These are phyloP conservation scores for Agelastica alni DNA, from an alignment of 2,888 invertebrate genomes.

Conservation along the genomic window DNA sequence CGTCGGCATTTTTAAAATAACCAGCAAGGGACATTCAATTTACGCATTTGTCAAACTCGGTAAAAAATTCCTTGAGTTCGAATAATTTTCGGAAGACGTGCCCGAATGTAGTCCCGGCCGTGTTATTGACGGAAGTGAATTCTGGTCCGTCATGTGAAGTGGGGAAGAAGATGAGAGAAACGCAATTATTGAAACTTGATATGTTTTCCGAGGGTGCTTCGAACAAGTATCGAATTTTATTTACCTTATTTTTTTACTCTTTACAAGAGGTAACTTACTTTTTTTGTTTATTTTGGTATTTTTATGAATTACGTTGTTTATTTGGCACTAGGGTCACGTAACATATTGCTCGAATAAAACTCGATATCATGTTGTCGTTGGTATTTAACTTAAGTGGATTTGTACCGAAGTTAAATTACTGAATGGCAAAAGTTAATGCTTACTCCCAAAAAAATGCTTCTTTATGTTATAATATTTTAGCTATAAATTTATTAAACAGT, in stretches of 20 bases:
- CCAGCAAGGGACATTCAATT: too few relatives aligned
- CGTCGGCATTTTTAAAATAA: too few relatives aligned
- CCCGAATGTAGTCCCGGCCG: neutral
- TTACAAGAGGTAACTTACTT: neutral
- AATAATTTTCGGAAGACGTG: too few relatives aligned
- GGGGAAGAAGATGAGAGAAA: slow-evolving; percentile 23
- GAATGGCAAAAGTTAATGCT: too few relatives aligned
- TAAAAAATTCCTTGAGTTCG: too few relatives aligned
- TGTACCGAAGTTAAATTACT: too few relatives aligned
- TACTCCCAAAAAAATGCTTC: too few relatives aligned
- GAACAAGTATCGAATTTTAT: slow-evolving; percentile 19
- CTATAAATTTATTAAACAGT: too few relatives aligned
- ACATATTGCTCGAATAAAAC: neutral
- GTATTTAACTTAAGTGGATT: too few relatives aligned
- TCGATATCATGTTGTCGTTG: too few relatives aligned
- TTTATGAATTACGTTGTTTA: neutral
- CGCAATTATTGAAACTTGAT: slow-evolving; percentile 34
- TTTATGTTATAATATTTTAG: too few relatives aligned
- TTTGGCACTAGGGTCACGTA: neutral
- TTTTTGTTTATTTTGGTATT: neutral
- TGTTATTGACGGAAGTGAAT: neutral
- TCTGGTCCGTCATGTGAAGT: slow-evolving; percentile 4
- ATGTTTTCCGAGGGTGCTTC: slow-evolving; percentile 25
- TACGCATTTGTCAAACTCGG: too few relatives aligned
- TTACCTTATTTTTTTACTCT: slow-evolving; percentile 11